phyloP scores from a whole-genome alignment of 2,797 vertebrate species.

The Discoglossus pictus region DNA sequence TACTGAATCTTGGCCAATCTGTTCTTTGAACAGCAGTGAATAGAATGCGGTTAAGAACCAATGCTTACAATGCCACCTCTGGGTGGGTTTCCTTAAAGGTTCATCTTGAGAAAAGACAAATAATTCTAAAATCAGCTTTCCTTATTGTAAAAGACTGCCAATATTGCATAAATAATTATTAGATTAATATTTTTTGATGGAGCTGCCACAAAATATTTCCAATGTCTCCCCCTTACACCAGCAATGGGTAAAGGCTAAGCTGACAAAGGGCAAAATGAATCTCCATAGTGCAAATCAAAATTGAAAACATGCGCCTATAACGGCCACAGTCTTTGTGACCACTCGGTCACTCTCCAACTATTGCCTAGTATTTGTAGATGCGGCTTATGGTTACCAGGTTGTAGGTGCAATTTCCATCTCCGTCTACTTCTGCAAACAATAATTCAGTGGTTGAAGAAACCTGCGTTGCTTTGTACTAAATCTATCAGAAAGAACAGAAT shows the following conservation, averaged over 20 bases:
- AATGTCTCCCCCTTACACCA: not conserved
- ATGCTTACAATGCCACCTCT: no score
- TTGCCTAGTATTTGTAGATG: not conserved
- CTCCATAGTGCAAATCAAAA: conserved; percentile 5
- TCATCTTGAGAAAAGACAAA: not conserved
- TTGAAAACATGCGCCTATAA: not conserved
- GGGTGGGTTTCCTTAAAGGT: not conserved
- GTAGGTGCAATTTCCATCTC: no score
- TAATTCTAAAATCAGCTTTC: not conserved
- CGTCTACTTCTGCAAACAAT: no score
- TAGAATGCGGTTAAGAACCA: no score
- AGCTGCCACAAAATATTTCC: not conserved
- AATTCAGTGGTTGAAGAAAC: conserved; percentile 1
- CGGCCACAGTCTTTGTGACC: not conserved
- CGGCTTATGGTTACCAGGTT: no score
- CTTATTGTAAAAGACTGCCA: not conserved
- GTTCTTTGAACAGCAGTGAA: no score
- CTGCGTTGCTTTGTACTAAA: not conserved
- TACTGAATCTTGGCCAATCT: no score
- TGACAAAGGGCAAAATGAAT: not conserved
- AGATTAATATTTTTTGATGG: not conserved
- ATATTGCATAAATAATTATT: not conserved
- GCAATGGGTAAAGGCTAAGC: not conserved
- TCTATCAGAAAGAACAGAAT: no score
- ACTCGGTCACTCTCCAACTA: not conserved